phyloP scores from a whole-genome alignment of 2,797 vertebrate genomes.

The Ceryle rudis region DNA sequence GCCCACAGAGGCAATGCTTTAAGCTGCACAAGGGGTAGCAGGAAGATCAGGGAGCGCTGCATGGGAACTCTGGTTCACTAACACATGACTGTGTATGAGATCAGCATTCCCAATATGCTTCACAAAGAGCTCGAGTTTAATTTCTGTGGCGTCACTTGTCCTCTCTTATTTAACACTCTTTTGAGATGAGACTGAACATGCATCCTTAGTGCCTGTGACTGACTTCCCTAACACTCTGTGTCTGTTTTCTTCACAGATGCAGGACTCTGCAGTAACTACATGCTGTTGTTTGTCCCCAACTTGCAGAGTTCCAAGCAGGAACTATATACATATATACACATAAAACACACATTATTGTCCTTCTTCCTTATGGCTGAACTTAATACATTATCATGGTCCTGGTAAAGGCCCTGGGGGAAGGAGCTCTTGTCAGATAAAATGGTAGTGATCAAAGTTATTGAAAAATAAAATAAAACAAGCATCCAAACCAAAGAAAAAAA shows the following conservation, averaged over 20 bases:
- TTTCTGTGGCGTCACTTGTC: neutral
- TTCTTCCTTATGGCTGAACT: neutral
- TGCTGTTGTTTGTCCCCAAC: neutral
- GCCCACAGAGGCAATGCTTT: neutral
- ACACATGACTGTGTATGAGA: neutral
- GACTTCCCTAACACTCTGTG: neutral
- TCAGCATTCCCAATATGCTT: neutral
- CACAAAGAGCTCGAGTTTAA: neutral
- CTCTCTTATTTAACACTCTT: slow-evolving; percentile 8
- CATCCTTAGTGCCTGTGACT: neutral
- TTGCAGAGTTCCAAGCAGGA: neutral
- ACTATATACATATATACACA: neutral
- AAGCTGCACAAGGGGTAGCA: neutral
- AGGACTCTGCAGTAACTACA: neutral
- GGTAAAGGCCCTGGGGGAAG: neutral
- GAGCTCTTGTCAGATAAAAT: neutral
- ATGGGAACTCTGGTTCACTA: neutral
- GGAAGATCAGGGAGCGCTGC: neutral
- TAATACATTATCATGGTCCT: neutral
- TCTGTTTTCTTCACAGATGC: neutral
- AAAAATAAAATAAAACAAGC: neutral
- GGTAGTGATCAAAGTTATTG: neutral
- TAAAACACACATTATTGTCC: neutral
- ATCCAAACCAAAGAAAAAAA: neutral
- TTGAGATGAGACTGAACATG: neutral